Base-by-base conservation (phyloP, 1,140 invertebrate genomes). In the Hirudo medicinalis region DNA sequence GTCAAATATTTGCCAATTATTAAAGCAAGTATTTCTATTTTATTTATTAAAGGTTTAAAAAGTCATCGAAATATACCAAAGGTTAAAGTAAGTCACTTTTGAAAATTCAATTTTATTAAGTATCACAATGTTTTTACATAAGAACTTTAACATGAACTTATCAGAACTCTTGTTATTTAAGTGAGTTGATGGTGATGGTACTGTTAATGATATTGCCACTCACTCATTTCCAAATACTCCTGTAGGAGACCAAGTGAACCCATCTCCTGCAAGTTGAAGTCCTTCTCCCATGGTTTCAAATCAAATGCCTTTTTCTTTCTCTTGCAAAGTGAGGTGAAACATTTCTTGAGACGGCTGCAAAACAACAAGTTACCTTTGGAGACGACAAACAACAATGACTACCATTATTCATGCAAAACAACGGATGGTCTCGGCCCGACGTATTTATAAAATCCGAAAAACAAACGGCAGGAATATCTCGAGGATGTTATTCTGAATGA, bases 401-500 rank as follows among this genome's bases (percentile, higher is more conserved):
- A 40, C 40, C 4, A 40, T 40, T 40, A 11, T 40, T 40, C 40
- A 11, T 40, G 4, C 40, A 40, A 40, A 40, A 4, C 11, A 11
- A 4, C 40, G 11, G 40, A 40, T 6, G 11, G 4, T 40, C 40
- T 40, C 11, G 40, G n/a, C n/a, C n/a, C n/a, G n/a, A n/a, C n/a
- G n/a, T n/a, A n/a, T n/a, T 36, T 6, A 36, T n/a, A 57, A n/a
- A 57, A n/a, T 57, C 20, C 5, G 25, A 27, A 63, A 0, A 57
- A 78, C 80, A 79, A 76, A 81, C 80, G 80, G 80, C 15, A 80
- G 29, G 69, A 78, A 74, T 63, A 81, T 88, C 81, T 92, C 90
- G 73, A 89, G 83, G 29, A 90, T 85, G 74, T 89, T 89, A 74
- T 80, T 81, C 79, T 89, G 90, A 11, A 92, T 86, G 15, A 89